Percentiles rank a stretch among this genome's conserved stretches.
phyloP scores from a whole-genome alignment of 2,113 vertebrate species.

The Gallinago paraguaiae region DNA sequence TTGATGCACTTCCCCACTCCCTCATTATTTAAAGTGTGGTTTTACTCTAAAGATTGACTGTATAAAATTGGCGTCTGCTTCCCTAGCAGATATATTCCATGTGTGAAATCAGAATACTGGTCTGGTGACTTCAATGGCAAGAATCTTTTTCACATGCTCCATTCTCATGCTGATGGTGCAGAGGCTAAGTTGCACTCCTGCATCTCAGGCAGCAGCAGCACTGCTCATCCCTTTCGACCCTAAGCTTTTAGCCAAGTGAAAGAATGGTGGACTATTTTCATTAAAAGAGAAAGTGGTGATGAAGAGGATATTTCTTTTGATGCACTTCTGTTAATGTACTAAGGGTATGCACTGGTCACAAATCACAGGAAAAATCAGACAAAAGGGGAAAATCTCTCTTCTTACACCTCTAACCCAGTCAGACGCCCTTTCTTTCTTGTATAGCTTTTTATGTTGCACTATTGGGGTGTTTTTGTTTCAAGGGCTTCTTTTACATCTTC shows the following conservation, averaged over 20 bases:
- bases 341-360: background rate
- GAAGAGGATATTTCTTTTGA: background rate
- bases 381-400: background rate
- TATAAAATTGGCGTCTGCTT: slow-evolving; percentile 50
- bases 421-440: background rate
- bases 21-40: slow-evolving; percentile 56
- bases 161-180: background rate
- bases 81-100: slow-evolving; percentile 45
- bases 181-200: background rate
- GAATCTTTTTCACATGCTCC: background rate
- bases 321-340: background rate
- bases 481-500: slow-evolving; percentile 25
- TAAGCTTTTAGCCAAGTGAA: background rate
- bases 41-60: slow-evolving; percentile 29
- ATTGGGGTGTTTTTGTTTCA: background rate
- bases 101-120: slow-evolving; percentile 8
- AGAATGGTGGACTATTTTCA: background rate
- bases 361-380: background rate
- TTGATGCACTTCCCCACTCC: slow-evolving; percentile 15
- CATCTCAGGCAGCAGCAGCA: background rate
- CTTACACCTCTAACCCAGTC: background rate
- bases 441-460: background rate
- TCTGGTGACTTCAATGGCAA: background rate
- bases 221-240: background rate
- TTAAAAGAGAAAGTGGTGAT: background rate